Conservation (phyloP, 2,113 vertebrate species). For the Anolis sagrei region DNA sequence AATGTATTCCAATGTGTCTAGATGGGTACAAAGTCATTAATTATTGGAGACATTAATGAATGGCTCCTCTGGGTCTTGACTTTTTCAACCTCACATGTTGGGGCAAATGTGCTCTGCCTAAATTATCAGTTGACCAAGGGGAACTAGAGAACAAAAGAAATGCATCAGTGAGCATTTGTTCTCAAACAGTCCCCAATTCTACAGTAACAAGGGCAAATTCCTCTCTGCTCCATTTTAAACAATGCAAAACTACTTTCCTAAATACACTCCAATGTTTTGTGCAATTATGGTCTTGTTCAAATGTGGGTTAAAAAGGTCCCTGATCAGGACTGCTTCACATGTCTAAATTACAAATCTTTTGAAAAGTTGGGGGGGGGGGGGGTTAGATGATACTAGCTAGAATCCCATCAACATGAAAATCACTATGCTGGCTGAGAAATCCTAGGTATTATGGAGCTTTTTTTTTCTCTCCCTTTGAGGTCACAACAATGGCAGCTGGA, state of each 20-base stretch:
- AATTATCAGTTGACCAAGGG: slow-evolving; percentile 4
- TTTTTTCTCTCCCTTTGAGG: too few relatives aligned
- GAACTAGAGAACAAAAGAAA: not conserved
- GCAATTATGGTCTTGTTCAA: not conserved
- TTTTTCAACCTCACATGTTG: not conserved
- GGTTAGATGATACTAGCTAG: too few relatives aligned
- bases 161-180: not conserved
- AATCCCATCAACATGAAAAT: too few relatives aligned
- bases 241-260: not conserved
- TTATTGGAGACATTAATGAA: slow-evolving; percentile 19
- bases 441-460: too few relatives aligned
- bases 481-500: too few relatives aligned
- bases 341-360: not conserved
- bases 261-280: not conserved
- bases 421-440: too few relatives aligned
- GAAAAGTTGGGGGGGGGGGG: too few relatives aligned
- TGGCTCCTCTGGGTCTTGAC: slow-evolving; percentile 22
- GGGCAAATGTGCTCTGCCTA: slow-evolving; percentile 16
- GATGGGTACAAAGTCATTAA: slow-evolving; percentile 21
- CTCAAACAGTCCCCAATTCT: not conserved
- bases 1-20: slow-evolving; percentile 11
- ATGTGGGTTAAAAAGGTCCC: not conserved
- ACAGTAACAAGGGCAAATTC: not conserved
- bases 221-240: not conserved
- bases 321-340: not conserved